phyloP scores from a whole-genome alignment of 2,888 invertebrate species.

The Netelia melanura region DNA sequence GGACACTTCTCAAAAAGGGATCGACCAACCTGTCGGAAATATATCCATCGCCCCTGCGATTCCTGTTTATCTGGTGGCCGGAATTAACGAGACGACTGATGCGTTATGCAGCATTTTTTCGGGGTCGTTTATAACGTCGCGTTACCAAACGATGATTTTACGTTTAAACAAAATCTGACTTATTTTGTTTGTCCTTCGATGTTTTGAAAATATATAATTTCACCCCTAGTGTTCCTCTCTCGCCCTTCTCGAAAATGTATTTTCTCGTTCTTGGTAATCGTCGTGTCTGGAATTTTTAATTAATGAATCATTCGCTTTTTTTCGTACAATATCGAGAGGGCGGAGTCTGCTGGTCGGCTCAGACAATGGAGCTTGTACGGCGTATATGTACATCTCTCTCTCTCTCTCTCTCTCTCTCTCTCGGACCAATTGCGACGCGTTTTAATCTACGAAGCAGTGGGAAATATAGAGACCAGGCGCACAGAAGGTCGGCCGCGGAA shows the following conservation, averaged over 20 bases:
- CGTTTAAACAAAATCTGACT: neutral
- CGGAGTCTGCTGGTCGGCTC: conserved; percentile 26
- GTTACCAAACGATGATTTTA: neutral
- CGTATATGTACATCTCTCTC: conserved; percentile 41
- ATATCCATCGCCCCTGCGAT: conserved; percentile 39
- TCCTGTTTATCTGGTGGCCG: conserved; percentile 38
- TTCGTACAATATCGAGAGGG: conserved; percentile 60
- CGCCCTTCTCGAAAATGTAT: conserved; percentile 27
- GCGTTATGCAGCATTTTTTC: neutral
- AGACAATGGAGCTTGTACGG: conserved; percentile 46
- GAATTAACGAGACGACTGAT: conserved; percentile 31
- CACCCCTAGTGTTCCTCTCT: neutral
- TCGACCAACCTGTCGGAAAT: conserved; percentile 67
- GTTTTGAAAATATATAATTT: neutral
- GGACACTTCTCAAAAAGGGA: conserved; percentile 77
- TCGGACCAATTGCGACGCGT: conserved; percentile 71
- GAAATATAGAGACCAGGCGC: conserved; percentile 56
- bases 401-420: conserved; percentile 42
- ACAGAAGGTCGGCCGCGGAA: conserved; percentile 26
- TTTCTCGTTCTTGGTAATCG: conserved; percentile 5
- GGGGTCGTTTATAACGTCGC: neutral
- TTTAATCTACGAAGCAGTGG: conserved; percentile 74
- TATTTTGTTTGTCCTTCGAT: neutral
- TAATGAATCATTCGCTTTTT: conserved; percentile 56
- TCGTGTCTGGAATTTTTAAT: conserved; percentile 63